phyloP scores from a whole-genome alignment of 2,888 invertebrate genomes.

The Erynnis tages region DNA sequence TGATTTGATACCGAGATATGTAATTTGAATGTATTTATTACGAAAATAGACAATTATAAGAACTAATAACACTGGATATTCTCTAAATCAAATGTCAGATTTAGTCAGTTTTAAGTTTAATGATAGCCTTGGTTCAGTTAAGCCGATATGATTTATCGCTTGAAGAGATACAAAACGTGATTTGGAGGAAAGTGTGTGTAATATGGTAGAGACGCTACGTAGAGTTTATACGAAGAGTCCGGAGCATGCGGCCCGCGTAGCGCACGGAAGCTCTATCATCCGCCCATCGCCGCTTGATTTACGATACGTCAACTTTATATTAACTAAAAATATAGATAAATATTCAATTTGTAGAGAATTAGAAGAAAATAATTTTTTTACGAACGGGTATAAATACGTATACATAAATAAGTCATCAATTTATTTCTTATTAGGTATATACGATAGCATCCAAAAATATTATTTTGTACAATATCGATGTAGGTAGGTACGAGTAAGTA shows the following conservation, averaged over 20 bases:
- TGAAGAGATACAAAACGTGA: conserved; percentile 53
- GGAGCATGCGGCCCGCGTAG: conserved; percentile 37
- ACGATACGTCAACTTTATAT: conserved; percentile 48
- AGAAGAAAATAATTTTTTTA: not conserved
- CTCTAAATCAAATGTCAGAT: conserved; percentile 78
- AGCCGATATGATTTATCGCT: conserved; percentile 68
- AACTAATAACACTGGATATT: conserved; percentile 53
- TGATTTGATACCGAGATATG: conserved; percentile 39
- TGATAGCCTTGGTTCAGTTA: conserved; percentile 66
- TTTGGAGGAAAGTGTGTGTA: conserved; percentile 49
- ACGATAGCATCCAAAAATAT: too few relatives aligned
- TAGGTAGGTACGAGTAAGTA: too few relatives aligned
- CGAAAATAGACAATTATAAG: conserved; percentile 50
- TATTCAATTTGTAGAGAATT: conserved; percentile 1
- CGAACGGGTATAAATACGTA: not conserved
- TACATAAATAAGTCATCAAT: not conserved
- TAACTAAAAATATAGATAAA: conserved; percentile 4
- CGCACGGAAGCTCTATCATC: conserved; percentile 65
- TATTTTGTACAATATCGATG: too few relatives aligned
- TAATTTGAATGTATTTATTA: conserved; percentile 51
- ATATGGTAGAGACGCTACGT: conserved; percentile 1
- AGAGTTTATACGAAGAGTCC: not conserved
- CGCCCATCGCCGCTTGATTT: conserved; percentile 70
- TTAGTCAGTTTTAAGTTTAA: conserved; percentile 72
- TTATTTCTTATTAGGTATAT: not conserved